Base-by-base conservation (phyloP, 1,140 invertebrate genomes). In the Euura saliciscinereae region DNA sequence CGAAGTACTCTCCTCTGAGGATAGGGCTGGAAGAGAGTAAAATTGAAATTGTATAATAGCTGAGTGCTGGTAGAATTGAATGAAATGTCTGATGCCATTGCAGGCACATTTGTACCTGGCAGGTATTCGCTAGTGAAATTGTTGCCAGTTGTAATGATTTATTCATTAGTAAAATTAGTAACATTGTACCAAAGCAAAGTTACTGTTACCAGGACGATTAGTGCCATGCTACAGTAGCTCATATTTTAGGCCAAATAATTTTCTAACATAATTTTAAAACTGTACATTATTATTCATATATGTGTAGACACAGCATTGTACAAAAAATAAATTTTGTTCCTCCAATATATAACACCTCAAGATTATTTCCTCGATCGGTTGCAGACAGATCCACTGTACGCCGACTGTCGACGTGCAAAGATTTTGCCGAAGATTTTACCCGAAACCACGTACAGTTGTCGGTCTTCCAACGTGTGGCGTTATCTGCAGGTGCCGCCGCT, bases 401-500 rank as follows among this genome's bases (percentile, higher is more conserved):
- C 75, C 74, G 78, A 68, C 74, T 78, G 66, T 75, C 43, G 45
- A 74, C 72, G 43, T 73, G 76, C 43, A 73, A 80, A 44, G 76
- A 78, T 42, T 92, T 90, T 78, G 78, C 87, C 72, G 75, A 85
- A 70, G 87, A 90, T 74, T 90, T 88, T 75, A 76, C 88, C 70
- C 85, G 87, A 77, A 90, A 93, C 75, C 94, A 94, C 84, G 93
- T 97, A 71, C 86, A 91, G 43, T 91, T 93, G 43, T 92, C 91
- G 66, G 28, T 81, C 6, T 89, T 98, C 74, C 97, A 98, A 86
- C 93, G 91, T 82, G 79, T 88, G 1, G 74, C 97, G 7, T 88
- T 99, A 6, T 89, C 94, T 6, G 83, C 92, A 2, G 97, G 97
- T 4, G 96, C 97, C 28, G 95, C 94, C 44, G 82, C 90, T 4